Base-by-base conservation (phyloP, 37 sponge, comb jelly and placozoan genomes). In the Eunapius fragilis region DNA sequence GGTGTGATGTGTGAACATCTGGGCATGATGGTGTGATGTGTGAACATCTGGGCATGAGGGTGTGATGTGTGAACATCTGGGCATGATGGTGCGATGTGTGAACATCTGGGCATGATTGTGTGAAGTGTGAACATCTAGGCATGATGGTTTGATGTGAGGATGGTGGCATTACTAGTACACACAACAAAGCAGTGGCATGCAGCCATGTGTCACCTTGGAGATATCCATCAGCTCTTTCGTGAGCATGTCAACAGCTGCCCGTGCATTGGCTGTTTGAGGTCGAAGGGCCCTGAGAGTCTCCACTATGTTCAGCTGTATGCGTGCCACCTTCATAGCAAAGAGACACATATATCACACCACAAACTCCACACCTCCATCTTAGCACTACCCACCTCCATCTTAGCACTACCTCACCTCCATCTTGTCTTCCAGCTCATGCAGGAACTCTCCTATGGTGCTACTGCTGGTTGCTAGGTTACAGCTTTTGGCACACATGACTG, bases 401-500 rank as follows among this genome's bases (percentile, higher is more conserved):
- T 28, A 31, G 33, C 33, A 36, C 33, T 25, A 6, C 23, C 32
- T 49, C 25, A 98, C 99, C 75, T 98, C 99, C 92, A 98, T 87
- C 78, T 95, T 96, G 77, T 98, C 99, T 83, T 96, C 93, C 30
- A 96, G 84, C 37, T 98, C 95, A 76, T 98, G 97, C 13, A 98
- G 88, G 74, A 95, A 91, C 81, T 96, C 96, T 69, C 97, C 97
- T 33, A 80, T 83, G 3, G 41, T 38, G 41, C 91, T 78, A 36
- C 77, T 77, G 2, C 79, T 85, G 25, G 92, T 94, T 25, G 79
- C 49, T 45, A 90, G 50, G 19, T 73, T 91, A 33, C 86, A 87
- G 71, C 96, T 93, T 85, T 95, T 96, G 76, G 99, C 99, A 88
- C 97, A 95, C 90, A 98, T 91, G 37, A 98, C 94, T 23, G 97